Evolutionary conservation across 2,113 vertebrate genomes (phyloP).

Genomic region (Picathartes gymnocephalus): DNA sequence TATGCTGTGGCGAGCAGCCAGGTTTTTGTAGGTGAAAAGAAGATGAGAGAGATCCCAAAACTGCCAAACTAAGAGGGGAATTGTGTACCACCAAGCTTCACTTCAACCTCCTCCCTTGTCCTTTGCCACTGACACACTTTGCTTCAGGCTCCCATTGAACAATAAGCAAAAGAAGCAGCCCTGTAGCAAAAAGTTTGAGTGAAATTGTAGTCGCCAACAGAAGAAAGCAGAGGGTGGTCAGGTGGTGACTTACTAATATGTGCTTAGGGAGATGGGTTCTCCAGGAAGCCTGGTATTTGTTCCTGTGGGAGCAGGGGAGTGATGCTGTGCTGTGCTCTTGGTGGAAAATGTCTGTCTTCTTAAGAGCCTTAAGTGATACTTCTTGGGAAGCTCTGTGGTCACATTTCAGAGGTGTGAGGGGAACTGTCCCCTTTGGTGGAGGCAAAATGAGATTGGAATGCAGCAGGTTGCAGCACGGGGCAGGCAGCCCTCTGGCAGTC

Average conservation of each 20-base stretch:
- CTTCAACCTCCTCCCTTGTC: background rate
- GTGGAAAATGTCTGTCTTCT: background rate
- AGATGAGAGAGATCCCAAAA: conserved; percentile 34
- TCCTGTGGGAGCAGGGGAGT: background rate
- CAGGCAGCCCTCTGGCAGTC: background rate
- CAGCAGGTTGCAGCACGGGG: background rate
- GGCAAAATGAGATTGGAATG: background rate
- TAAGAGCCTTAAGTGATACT: background rate
- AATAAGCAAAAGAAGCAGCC: background rate
- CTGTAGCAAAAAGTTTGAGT: background rate
- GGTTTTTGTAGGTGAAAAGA: conserved; percentile 54
- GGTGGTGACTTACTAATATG: background rate
- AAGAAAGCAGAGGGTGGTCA: background rate
- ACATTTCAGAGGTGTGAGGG: background rate
- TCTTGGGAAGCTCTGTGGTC: background rate
- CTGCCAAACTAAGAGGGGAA: background rate
- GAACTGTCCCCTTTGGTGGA: background rate
- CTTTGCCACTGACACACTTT: background rate
- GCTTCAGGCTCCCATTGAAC: background rate
- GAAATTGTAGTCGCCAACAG: background rate
- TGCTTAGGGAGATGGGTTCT: background rate
- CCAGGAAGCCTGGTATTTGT: background rate
- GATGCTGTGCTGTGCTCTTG: background rate
- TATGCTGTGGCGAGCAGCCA: conserved; percentile 62
- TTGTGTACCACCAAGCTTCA: background rate